phyloP scores from a whole-genome alignment of 2,797 vertebrate species.

The Acrocephalus scirpaceus region DNA sequence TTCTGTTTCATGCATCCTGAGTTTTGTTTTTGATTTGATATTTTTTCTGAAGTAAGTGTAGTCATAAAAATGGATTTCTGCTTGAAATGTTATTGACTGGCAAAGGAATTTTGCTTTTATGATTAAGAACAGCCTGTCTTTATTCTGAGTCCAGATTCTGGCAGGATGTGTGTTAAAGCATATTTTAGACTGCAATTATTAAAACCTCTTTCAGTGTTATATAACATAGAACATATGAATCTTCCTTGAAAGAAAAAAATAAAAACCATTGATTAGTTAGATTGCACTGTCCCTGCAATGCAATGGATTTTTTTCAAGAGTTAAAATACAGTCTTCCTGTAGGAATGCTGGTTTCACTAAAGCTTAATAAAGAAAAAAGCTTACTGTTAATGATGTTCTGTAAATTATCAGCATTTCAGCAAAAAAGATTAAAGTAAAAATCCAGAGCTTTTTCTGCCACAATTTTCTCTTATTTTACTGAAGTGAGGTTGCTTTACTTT shows the following conservation, averaged over 20 bases:
- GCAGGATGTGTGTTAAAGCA: not conserved
- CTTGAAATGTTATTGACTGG: not conserved
- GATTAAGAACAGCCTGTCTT: not conserved
- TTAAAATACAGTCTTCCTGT: not conserved
- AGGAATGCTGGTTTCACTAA: not conserved
- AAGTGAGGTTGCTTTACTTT: not conserved
- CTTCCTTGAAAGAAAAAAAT: not conserved
- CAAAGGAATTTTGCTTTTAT: slow-evolving; percentile 1
- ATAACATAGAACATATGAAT: not conserved
- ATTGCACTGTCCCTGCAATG: not conserved
- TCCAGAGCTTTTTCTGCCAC: not conserved
- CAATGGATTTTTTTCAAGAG: not conserved
- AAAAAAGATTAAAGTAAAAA: not conserved
- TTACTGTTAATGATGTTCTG: not conserved
- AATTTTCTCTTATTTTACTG: not conserved
- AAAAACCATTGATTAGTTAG: not conserved
- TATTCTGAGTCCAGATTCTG: not conserved
- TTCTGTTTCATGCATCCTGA: not conserved
- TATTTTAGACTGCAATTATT: not conserved
- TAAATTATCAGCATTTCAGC: rapidly evolving
- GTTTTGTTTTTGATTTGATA: not conserved
- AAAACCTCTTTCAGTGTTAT: not conserved
- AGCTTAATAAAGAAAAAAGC: not conserved
- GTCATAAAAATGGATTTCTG: not conserved
- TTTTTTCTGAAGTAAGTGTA: not conserved